Evolutionary conservation across 2,113 vertebrate species (phyloP).

Genomic region (Lagopus leucura): DNA sequence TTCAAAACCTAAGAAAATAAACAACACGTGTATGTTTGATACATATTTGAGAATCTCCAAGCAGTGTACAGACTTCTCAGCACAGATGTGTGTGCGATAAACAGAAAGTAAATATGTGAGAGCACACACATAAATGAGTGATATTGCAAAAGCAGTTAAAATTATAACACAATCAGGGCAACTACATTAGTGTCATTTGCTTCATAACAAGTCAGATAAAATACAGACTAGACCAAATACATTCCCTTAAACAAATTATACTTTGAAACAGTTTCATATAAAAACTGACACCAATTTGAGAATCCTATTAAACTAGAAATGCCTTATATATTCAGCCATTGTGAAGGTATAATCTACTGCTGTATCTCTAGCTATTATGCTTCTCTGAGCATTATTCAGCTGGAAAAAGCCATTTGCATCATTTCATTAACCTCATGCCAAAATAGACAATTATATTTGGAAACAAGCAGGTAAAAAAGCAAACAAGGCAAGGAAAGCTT

Average conservation of each 20-base stretch:
- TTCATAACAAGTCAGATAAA: background rate
- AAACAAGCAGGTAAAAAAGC: background rate
- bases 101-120: background rate
- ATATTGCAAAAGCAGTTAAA: background rate
- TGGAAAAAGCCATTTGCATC: background rate
- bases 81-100: background rate
- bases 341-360: background rate
- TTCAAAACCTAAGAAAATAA: conserved; percentile 89
- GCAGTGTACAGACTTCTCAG: background rate
- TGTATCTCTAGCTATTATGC: background rate
- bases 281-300: background rate
- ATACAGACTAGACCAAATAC: background rate
- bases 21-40: background rate
- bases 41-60: background rate
- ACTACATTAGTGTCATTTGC: background rate
- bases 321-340: background rate
- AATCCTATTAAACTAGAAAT: background rate
- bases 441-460: background rate
- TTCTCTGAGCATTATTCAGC: background rate
- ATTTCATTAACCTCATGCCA: background rate
- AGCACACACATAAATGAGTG: background rate
- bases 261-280: background rate
- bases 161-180: background rate
- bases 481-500: background rate
- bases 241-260: background rate